Percentiles rank a stretch among this genome's conserved stretches.
phyloP scores from a whole-genome alignment of 30 jellyfish, hydroid and myxozoan genomes.

The Aurelia coerulea region DNA sequence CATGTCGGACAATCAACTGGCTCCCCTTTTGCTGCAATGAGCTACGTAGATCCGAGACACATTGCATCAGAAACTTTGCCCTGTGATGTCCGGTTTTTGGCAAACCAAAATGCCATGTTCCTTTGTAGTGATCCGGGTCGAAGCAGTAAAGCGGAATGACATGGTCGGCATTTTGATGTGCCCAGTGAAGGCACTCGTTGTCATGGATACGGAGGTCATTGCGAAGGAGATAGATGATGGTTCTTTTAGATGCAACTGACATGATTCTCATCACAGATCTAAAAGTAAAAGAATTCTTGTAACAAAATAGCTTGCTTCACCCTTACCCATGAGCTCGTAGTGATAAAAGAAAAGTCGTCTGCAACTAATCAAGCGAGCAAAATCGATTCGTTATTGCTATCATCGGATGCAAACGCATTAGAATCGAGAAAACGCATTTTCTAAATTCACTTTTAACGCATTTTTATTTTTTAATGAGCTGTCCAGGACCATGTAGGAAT shows the following conservation, averaged over 20 bases:
- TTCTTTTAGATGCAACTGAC: conserved; percentile 24
- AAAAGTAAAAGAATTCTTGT: too few relatives aligned
- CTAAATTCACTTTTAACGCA: too few relatives aligned
- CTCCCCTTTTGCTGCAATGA: conserved; percentile 47
- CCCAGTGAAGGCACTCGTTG: conserved; percentile 70
- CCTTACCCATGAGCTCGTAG: too few relatives aligned
- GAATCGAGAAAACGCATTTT: too few relatives aligned
- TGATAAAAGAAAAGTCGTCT: too few relatives aligned
- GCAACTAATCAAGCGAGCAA: too few relatives aligned
- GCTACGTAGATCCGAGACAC: conserved; percentile 46
- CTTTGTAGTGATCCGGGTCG: conserved; percentile 71
- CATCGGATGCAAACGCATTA: too few relatives aligned
- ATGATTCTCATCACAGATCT: not conserved
- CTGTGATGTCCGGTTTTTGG: conserved; percentile 66
- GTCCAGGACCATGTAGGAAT: too few relatives aligned
- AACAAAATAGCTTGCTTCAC: too few relatives aligned
- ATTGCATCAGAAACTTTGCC: conserved; percentile 41
- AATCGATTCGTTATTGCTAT: too few relatives aligned
- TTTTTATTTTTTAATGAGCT: too few relatives aligned
- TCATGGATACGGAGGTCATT: conserved; percentile 75
- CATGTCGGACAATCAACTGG: conserved; percentile 48
- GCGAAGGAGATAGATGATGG: conserved; percentile 52
- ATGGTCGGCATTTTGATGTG: conserved; percentile 45
- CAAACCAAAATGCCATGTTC: conserved; percentile 58
- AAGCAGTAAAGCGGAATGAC: conserved; percentile 69